Base-by-base conservation (phyloP, 2,888 invertebrate species). In the Cryptophagus acutangulus region DNA sequence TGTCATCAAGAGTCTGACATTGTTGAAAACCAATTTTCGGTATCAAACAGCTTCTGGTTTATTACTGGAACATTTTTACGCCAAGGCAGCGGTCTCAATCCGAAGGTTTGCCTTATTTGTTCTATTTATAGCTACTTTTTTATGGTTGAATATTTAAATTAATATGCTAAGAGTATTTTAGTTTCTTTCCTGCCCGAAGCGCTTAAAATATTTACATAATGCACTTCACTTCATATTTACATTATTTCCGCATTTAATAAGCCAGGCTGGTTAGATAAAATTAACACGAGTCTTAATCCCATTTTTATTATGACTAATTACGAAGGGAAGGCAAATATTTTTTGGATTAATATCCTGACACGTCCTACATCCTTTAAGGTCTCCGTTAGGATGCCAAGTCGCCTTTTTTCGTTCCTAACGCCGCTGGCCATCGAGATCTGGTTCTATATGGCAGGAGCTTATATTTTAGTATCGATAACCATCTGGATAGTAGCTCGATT, bases 11-110 rank as follows among this genome's bases (percentile, higher is more conserved):
- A 87, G 61, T 83, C 83, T 31, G 90, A 92, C 69, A 78, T 89
- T 48, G 78, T 90, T 50, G 91, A 93, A 63, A 96, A 96, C 69
- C 94, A 96, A 74, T 99, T 99, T 76, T 92, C 88, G 51, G 82
- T 97, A 38, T 89, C 93, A 59, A 96, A 92, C 73, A 86, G 76
- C 62, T 85, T 91, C 71, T 91, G 90, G 90, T 90, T 90, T 71
- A 87, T 87, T 65, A 87, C 88, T 9, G 90, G 91, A 30, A 89
- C 89, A 20, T 83, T 92, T 66, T 79, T 92, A 62, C 81, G 89
- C 47, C 89, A 89, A 71, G 89, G 87, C 64, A 85, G 84, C 51
- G 86, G 84, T 55, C 74, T 87, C 51, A 87, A 87, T 69, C 90
- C 91, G 33, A 91, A 81, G 82, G 85, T 84, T 76, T 63, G 68